phyloP scores from a whole-genome alignment of 2,113 vertebrate genomes.

The Aepyceros melampus region DNA sequence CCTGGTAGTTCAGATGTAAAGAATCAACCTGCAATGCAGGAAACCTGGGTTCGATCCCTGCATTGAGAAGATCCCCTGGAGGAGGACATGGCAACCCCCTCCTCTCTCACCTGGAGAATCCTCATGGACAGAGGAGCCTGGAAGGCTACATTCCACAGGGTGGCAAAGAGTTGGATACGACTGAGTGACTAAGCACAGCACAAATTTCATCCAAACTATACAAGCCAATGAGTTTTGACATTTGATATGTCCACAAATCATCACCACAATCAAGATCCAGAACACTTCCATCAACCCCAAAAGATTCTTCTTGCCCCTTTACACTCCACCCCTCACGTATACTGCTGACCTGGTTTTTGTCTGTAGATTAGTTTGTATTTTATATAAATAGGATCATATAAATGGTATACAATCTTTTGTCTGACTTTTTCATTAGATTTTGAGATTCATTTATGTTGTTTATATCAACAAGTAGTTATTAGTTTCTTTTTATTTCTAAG shows the following conservation, averaged over 20 bases:
- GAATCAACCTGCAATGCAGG: neutral
- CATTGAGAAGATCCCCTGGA: neutral
- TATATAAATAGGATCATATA: conserved; percentile 9
- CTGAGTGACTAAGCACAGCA: neutral
- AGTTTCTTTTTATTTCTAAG: neutral
- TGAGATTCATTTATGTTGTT: conserved; percentile 10
- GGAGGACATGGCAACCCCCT: neutral
- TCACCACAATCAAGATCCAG: neutral
- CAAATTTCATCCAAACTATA: neutral
- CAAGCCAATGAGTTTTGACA: neutral
- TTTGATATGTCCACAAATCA: neutral
- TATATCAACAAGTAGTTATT: neutral
- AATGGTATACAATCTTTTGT: neutral
- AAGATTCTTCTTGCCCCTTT: neutral
- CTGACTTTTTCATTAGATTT: conserved; percentile 11
- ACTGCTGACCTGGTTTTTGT: neutral
- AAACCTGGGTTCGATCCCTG: neutral
- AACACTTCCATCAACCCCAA: neutral
- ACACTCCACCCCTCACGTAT: neutral
- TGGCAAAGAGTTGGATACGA: neutral
- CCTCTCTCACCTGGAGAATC: neutral
- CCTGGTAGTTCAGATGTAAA: neutral
- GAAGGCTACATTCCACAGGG: neutral
- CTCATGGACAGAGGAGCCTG: neutral
- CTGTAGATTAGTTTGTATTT: neutral